These are phyloP conservation scores for Orycteropus afer DNA, from an alignment of 2,113 vertebrate genomes.

Conservation along the genomic window DNA sequence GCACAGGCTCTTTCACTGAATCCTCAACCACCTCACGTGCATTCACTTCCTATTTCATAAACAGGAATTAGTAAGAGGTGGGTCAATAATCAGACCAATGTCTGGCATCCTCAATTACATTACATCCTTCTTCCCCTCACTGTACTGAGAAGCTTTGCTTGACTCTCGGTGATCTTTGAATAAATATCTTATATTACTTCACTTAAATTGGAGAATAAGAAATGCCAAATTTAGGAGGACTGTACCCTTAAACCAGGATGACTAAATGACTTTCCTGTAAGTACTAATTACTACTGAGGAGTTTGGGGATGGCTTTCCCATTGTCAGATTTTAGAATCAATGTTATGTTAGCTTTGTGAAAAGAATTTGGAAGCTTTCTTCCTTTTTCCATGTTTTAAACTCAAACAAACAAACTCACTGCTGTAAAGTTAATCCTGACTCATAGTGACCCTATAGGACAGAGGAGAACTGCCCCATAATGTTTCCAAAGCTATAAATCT, in stretches of 20 bases:
- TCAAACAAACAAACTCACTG: no score
- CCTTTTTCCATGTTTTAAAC: neutral
- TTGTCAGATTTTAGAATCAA: neutral
- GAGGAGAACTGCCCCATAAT: no score
- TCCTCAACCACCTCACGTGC: neutral
- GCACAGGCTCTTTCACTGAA: neutral
- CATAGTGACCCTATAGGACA: no score
- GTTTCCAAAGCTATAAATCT: no score
- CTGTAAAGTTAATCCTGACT: no score
- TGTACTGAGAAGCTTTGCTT: accelerated
- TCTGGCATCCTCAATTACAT: neutral
- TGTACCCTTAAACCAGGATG: neutral
- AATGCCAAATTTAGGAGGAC: neutral
- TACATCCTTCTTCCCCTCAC: accelerated
- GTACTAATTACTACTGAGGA: neutral
- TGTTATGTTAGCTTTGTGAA: neutral
- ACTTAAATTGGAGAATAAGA: neutral
- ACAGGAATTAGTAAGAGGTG: neutral
- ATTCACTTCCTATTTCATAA: no score
- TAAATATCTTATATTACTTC: neutral
- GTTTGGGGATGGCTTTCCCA: neutral
- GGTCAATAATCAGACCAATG: accelerated
- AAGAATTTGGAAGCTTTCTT: neutral
- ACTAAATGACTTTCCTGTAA: neutral
- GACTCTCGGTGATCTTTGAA: neutral